Percentiles rank a stretch among this genome's conserved stretches.
Evolutionary conservation across 2,888 invertebrate species (phyloP).

Genomic region (Shargacucullia verbasci): DNA sequence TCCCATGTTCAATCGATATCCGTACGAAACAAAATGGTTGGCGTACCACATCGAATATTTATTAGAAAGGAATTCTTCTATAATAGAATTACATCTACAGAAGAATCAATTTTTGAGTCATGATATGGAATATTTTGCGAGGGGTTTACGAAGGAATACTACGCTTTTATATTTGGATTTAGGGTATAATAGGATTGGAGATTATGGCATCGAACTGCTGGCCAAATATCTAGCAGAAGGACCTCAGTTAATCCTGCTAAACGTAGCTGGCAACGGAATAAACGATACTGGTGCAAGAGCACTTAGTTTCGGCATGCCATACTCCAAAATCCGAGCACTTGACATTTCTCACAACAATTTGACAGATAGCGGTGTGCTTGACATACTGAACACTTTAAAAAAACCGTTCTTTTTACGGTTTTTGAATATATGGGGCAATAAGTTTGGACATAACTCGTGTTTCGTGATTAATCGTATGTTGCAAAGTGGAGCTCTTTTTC

Average conservation of each 20-base stretch:
- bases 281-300: constrained; percentile 88
- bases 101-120: constrained; percentile 90
- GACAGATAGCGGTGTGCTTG: constrained; percentile 84
- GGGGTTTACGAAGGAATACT: constrained; percentile 85
- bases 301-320: constrained; percentile 87
- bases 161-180: constrained; percentile 89
- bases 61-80: constrained; percentile 74
- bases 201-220: constrained; percentile 88
- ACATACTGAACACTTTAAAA: constrained; percentile 88
- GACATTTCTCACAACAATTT: constrained; percentile 89
- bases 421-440: constrained; percentile 82
- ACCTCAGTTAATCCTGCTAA: constrained; percentile 85
- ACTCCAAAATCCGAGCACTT: constrained; percentile 87
- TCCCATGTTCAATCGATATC: constrained; percentile 77
- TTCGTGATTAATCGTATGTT: constrained; percentile 79
- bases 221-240: constrained; percentile 85
- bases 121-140: constrained; percentile 88
- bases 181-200: constrained; percentile 89
- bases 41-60: constrained; percentile 85
- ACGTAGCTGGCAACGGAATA: constrained; percentile 89
- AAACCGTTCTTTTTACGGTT: constrained; percentile 82
- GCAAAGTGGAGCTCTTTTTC: constrained; percentile 71
- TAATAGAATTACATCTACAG: constrained; percentile 89
- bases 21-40: constrained; percentile 83
- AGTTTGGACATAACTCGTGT: constrained; percentile 78